Evolutionary conservation across 2,797 vertebrate species (phyloP), one percentile per base, ranked within the genome.

Genomic region (Enteromius afrohamiltoni): DNA sequence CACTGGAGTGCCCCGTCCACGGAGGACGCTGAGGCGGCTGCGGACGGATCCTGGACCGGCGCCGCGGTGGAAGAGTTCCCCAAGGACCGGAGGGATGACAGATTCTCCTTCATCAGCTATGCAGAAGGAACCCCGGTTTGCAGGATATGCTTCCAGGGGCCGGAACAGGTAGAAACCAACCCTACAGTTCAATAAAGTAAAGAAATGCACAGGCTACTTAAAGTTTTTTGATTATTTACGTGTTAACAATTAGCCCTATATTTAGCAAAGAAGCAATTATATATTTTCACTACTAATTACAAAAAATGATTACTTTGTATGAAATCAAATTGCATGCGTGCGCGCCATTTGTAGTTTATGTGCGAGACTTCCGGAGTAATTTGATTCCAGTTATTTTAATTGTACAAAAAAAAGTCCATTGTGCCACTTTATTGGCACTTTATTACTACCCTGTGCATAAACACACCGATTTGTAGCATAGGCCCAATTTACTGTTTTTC

Each of bases 121-220:
- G 93, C 97, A 83, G 97, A 98, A 89, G 98, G 98, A 82, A 98
- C 98, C 40, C 98, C 97, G 0, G 94, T 98, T 89, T 99, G 98
- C 93, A 96, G 98, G 92, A 99, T 99, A 94, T 99, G 98, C 92
- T 99, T 99, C 93, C 98, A 99, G 91, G 98, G 98, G 68, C 97
- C 98, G 1, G 98, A 99, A 87, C 96, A 99, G 93, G 98, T 99
- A 93, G 95, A 97, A 91, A 64, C 34, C 49, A 49, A 49, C 31
- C 67, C 31, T 64, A 29, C 58, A 34, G 8, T 11, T 34, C 17
- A 62, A 34, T 45, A 31, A 60, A 73, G 19, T 16, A 53, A 78
- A 47, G 31, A 75, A 19, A 21, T 40, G 34, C 13, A 40, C 7
- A 45, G 42, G 42, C 11, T 13, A 45, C 10, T 45, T 45, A 13